Conservation (phyloP, 2,888 invertebrate genomes). For the Synanthedon formicaeformis region DNA sequence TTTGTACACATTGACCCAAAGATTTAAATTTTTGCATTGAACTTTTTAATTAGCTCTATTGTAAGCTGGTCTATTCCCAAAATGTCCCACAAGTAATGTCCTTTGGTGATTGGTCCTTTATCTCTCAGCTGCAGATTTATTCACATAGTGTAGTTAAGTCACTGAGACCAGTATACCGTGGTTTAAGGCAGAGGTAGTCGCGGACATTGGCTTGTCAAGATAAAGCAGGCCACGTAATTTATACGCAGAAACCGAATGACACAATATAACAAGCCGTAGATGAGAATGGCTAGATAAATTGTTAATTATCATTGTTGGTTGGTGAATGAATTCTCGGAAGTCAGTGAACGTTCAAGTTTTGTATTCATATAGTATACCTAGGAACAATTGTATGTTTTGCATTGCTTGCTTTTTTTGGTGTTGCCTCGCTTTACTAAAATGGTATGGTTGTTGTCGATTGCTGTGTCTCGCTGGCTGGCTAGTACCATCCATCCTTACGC, state of each 20-base stretch:
- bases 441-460: neutral
- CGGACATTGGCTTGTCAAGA: neutral
- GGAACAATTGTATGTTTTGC: constrained; percentile 7
- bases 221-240: neutral
- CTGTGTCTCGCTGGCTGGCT: neutral
- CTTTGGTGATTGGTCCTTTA: too few species aligned
- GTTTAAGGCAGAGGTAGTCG: too few species aligned
- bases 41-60: too few species aligned
- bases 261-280: constrained; percentile 24
- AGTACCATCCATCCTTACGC: neutral
- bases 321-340: constrained; percentile 57
- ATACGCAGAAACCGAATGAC: constrained; percentile 18
- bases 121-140: too few species aligned
- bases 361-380: constrained; percentile 8
- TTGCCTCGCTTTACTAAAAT: constrained; percentile 11
- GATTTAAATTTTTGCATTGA: too few species aligned
- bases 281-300: constrained; percentile 32
- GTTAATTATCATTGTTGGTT: constrained; percentile 37
- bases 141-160: too few species aligned
- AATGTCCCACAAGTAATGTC: too few species aligned
- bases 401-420: constrained; percentile 20
- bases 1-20: too few species aligned
- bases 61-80: too few species aligned
- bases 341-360: constrained; percentile 42
- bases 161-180: too few species aligned